These are phyloP conservation scores for Pogona vitticeps DNA, from an alignment of 2,113 vertebrate genomes.

Conservation along the genomic window DNA sequence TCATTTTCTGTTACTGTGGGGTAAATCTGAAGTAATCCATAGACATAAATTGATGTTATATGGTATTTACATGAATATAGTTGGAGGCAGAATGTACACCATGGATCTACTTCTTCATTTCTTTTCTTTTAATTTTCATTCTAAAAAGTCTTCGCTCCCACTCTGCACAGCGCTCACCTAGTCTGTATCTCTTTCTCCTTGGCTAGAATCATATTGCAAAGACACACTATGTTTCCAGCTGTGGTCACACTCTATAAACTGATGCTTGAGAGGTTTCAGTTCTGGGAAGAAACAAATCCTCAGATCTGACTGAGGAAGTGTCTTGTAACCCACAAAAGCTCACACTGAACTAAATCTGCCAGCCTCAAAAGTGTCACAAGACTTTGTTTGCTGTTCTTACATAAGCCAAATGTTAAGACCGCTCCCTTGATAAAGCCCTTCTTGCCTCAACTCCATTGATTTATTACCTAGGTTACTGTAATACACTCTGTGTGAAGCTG, in stretches of 20 bases:
- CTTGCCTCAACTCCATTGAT: not conserved
- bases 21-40: constrained; percentile 70
- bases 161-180: not conserved
- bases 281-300: not conserved
- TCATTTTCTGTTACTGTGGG: constrained; percentile 65
- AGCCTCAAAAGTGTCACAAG: too few species aligned
- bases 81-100: constrained; percentile 32
- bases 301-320: too few species aligned
- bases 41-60: constrained; percentile 57
- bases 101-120: constrained; percentile 4
- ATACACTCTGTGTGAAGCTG: not conserved
- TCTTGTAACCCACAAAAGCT: too few species aligned
- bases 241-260: not conserved
- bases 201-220: not conserved
- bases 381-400: too few species aligned
- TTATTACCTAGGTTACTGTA: not conserved
- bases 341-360: too few species aligned
- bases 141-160: not conserved
- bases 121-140: constrained; percentile 1
- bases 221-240: too few species aligned
- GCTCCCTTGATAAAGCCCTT: not conserved
- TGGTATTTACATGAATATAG: constrained; percentile 41
- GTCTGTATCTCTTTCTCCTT: not conserved
- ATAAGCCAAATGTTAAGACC: not conserved
- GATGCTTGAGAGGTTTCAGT: not conserved